Evolutionary conservation across 2,113 vertebrate species (phyloP), one percentile per base, ranked within the genome.

Genomic region (Cryptotis parvus): DNA sequence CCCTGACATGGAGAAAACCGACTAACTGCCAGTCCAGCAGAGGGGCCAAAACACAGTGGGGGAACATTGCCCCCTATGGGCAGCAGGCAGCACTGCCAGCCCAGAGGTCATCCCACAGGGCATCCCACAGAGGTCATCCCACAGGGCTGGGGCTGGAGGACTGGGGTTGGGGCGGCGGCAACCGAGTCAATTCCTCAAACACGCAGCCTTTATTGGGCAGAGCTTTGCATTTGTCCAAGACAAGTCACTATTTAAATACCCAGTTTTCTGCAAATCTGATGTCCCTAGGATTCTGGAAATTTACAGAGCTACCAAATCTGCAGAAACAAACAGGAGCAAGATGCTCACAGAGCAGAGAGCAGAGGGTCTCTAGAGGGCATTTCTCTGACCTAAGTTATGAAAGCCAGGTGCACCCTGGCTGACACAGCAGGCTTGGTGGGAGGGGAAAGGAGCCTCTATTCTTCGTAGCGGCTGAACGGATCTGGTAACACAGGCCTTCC

Each of bases 241-340:
- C 43, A 82, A 58, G 1, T 74, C 1, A n/a, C 7, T 39, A 78
- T n/a, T 69, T 81, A 87, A 49, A 89, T 6, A 70, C 0, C 15
- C 35, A 82, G 6, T 58, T 73, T 77, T 87, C 39, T 91, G 82
- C 55, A 91, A 93, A 87, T 37, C 74, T 39, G 37, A 79, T 27
- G 41, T 22, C 45, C 45, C 39, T 69, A 55, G 43, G 76, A 70
- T 63, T 52, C 41, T 89, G 74, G 31, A 92, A 84, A 91, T 84
- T 74, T 66, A 83, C 39, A 74, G 3, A 84, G 12, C 31, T 26
- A 75, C 26, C 41, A 87, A 49, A 68, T 66, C 73, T 80, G 61
- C 49, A 93, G 65, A 74, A 3, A 76, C 4, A 1, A 27, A 20
- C 22, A 14, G 26, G 31, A 84, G 22, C 15, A 81, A 37, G 33